phyloP scores from a whole-genome alignment of 1,140 invertebrate genomes.

The Eulimnadia texana region DNA sequence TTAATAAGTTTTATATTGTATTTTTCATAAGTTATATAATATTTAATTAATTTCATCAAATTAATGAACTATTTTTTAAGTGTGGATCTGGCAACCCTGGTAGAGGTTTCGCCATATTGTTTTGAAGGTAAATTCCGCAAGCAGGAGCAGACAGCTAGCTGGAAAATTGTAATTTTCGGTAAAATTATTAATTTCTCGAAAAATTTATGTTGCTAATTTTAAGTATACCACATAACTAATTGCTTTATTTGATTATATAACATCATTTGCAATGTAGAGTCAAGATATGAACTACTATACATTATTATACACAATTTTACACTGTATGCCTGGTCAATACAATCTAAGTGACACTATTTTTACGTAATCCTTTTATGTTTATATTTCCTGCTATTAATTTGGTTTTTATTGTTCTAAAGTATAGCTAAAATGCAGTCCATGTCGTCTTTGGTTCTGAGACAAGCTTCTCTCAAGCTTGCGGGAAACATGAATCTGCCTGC shows the following conservation, averaged over 20 bases:
- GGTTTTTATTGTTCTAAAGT: background rate
- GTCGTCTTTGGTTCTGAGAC: background rate
- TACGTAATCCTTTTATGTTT: background rate
- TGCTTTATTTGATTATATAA: too few species aligned
- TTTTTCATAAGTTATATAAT: background rate
- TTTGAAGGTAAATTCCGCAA: background rate
- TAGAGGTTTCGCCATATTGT: background rate
- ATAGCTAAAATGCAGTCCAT: background rate
- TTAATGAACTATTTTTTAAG: background rate
- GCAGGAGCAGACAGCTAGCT: background rate
- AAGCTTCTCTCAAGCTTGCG: background rate
- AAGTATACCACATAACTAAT: too few species aligned
- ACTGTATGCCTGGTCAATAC: too few species aligned
- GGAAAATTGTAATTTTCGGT: too few species aligned
- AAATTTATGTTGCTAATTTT: background rate
- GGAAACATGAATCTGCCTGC: background rate
- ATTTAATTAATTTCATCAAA: background rate
- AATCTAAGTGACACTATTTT: background rate
- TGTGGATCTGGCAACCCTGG: background rate
- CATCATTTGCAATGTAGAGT: too few species aligned
- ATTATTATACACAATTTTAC: too few species aligned
- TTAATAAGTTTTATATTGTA: too few species aligned
- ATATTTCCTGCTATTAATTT: background rate
- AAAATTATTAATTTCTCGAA: background rate
- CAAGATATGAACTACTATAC: too few species aligned